Evolutionary conservation across 2,113 vertebrate species (phyloP).

Genomic region (Petromus typicus): DNA sequence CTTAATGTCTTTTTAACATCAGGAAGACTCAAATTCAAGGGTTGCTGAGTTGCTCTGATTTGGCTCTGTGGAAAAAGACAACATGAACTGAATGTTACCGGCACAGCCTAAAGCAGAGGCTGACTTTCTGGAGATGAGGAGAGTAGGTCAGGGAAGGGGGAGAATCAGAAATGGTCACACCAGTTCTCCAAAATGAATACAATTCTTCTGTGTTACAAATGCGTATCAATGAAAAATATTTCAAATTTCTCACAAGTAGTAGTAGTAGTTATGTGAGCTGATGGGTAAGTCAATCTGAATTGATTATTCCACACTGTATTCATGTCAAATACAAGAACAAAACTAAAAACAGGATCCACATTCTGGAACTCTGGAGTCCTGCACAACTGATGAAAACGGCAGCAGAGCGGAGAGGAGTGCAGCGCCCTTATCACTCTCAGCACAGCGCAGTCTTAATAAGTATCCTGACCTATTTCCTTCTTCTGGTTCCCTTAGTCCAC

Average conservation of each 20-base stretch:
- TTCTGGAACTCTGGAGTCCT: background rate
- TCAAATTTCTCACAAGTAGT: background rate
- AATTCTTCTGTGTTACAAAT: background rate
- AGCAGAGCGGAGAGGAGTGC: background rate
- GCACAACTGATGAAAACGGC: background rate
- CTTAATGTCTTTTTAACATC: conserved; percentile 82
- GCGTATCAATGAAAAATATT: background rate
- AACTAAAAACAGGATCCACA: background rate
- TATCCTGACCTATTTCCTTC: background rate
- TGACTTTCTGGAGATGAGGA: background rate
- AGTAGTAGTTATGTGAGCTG: background rate
- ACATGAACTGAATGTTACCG: conserved; percentile 67
- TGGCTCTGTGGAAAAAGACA: conserved; percentile 88
- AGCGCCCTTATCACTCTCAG: background rate
- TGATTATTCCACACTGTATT: background rate
- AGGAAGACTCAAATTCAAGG: conserved; percentile 88
- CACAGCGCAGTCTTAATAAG: background rate
- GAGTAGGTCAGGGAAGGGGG: background rate
- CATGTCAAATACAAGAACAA: background rate
- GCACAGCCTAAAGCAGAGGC: background rate
- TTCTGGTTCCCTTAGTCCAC: background rate
- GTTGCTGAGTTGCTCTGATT: conserved; percentile 93
- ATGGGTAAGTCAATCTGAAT: background rate
- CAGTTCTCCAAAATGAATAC: background rate
- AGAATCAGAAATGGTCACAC: background rate